Conservation (phyloP, 1,140 invertebrate species). For the Aphelenchoides fujianensis region DNA sequence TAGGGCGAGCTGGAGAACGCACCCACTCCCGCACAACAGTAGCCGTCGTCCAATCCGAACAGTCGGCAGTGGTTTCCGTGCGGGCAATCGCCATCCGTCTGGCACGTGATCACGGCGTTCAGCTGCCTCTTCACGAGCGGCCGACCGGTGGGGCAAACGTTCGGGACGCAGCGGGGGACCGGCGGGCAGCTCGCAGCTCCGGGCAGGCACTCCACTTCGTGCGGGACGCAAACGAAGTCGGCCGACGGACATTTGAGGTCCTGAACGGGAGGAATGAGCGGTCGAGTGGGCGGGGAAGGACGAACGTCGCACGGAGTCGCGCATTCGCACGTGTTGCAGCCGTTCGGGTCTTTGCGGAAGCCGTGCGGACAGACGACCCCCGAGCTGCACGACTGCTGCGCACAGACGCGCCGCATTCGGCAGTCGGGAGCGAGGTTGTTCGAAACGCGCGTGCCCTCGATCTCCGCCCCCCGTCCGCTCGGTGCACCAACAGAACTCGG, state of each 20-base stretch:
- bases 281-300: too few species aligned
- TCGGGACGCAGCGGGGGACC: constrained; percentile 47
- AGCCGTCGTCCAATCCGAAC: constrained; percentile 31
- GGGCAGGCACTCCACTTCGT: constrained; percentile 43
- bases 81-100: constrained; percentile 20
- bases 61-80: constrained; percentile 23
- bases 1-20: background rate
- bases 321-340: constrained; percentile 53
- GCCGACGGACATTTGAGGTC: constrained; percentile 38
- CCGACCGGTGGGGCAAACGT: constrained; percentile 35
- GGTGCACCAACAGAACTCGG: constrained; percentile 52
- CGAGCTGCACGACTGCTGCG: constrained; percentile 28
- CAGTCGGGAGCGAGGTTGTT: constrained; percentile 40
- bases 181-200: constrained; percentile 37
- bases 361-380: constrained; percentile 40
- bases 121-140: constrained; percentile 31
- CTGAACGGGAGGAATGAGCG: constrained; percentile 26
- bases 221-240: constrained; percentile 44
- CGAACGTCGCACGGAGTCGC: constrained; percentile 49
- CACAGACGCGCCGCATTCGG: constrained; percentile 13
- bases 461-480: constrained; percentile 37
- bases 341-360: constrained; percentile 46
- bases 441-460: constrained; percentile 44
- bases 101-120: constrained; percentile 23
- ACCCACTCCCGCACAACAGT: constrained; percentile 42